Percentiles rank a stretch among this genome's conserved stretches.
phyloP scores from a whole-genome alignment of 2,888 invertebrate species.

The Sepiola atlantica region DNA sequence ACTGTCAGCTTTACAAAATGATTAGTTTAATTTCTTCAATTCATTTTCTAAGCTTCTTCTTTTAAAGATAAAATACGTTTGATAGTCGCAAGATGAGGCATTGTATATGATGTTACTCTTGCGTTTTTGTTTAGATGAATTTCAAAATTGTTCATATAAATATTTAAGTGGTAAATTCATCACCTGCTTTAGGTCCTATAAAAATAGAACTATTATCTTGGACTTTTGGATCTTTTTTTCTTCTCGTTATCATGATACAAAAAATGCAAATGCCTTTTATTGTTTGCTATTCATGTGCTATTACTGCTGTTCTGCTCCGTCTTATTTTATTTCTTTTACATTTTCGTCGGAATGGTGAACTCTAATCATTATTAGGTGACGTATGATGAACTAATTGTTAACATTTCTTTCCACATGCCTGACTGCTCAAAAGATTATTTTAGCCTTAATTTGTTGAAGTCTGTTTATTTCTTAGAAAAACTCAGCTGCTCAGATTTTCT shows the following conservation, averaged over 20 bases:
- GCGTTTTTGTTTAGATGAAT: background rate
- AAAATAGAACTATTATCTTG: background rate
- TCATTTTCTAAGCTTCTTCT: background rate
- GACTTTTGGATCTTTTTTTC: background rate
- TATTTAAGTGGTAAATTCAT: background rate
- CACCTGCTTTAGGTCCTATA: background rate
- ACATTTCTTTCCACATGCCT: background rate
- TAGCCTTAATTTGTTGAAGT: constrained; percentile 20
- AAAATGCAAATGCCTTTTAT: background rate
- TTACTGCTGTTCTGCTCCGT: background rate
- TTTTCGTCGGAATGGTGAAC: background rate
- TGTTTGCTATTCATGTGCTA: background rate
- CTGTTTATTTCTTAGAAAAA: background rate
- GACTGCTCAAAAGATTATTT: background rate
- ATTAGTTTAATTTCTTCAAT: background rate
- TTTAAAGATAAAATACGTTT: background rate
- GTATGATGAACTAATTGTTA: constrained; percentile 7
- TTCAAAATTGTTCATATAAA: background rate
- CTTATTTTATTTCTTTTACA: background rate
- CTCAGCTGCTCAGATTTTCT: background rate
- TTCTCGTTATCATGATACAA: background rate
- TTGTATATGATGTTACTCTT: background rate
- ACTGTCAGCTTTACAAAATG: background rate
- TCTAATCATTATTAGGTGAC: background rate
- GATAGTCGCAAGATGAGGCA: background rate